A percentile compares a stretch with the other conserved stretches of the same genome.
phyloP scores from a whole-genome alignment of 2,113 vertebrate genomes.

The Sorex fumeus region DNA sequence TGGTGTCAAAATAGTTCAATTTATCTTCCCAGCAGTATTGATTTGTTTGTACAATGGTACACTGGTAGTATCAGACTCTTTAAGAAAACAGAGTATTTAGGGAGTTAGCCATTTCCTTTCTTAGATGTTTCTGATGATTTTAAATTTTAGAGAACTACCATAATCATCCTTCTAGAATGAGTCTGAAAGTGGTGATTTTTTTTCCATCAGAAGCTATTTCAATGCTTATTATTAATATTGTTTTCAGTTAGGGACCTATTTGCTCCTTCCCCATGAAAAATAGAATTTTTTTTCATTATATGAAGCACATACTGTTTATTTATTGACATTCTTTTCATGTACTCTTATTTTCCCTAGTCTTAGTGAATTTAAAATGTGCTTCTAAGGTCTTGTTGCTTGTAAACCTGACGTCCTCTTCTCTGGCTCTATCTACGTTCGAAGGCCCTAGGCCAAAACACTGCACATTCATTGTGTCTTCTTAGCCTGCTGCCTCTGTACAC shows the following conservation, averaged over 20 bases:
- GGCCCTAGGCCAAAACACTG: not conserved
- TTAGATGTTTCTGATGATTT: constrained; percentile 31
- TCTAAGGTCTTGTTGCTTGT: not conserved
- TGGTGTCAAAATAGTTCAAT: not conserved
- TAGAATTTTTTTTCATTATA: not conserved
- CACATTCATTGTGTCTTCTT: not conserved
- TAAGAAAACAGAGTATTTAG: constrained; percentile 16
- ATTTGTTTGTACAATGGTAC: not conserved
- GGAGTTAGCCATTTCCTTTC: not conserved
- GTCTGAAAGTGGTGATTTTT: not conserved
- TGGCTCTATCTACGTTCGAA: not conserved
- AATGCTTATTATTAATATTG: constrained; percentile 1
- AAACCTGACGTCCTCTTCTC: constrained; percentile 1
- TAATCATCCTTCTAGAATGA: constrained; percentile 1
- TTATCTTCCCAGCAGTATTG: not conserved
- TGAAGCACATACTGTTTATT: not conserved
- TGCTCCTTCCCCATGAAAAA: not conserved
- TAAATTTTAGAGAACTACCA: constrained; percentile 32
- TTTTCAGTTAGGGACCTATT: not conserved
- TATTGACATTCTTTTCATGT: not conserved
- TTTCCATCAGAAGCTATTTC: constrained; percentile 15
- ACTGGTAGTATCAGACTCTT: not conserved
- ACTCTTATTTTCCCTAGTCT: not conserved
- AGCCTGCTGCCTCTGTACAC: not conserved
- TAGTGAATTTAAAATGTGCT: not conserved